Conservation (phyloP, 2,797 vertebrate genomes). For the Phoeniculus purpureus region DNA sequence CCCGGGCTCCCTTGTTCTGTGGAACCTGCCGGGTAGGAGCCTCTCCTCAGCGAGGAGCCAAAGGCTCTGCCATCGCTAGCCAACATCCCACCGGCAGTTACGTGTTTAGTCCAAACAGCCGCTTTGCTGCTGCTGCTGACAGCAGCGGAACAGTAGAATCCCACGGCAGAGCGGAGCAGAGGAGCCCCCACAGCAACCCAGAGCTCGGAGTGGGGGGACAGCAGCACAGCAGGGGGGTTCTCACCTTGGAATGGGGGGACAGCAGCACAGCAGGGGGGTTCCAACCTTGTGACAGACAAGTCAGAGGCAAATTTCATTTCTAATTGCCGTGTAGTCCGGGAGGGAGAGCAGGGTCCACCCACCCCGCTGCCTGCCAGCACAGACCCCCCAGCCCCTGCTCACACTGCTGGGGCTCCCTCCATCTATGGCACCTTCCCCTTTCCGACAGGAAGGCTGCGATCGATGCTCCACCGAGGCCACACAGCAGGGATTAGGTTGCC, state of each 20-base stretch:
- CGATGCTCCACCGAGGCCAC: neutral
- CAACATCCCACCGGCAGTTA: too few species aligned
- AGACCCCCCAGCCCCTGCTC: neutral
- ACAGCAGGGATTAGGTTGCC: neutral
- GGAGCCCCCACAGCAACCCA: too few species aligned
- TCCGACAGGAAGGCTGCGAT: neutral
- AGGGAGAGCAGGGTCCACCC: neutral
- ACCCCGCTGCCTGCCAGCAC: neutral
- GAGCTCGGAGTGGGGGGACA: too few species aligned
- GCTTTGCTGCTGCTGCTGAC: too few species aligned
- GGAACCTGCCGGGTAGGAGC: constrained; percentile 7
- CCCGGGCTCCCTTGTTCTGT: constrained; percentile 36
- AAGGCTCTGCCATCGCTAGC: neutral
- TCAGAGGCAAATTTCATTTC: neutral
- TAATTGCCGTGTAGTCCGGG: neutral
- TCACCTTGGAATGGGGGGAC: neutral
- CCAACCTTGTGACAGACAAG: fast-evolving
- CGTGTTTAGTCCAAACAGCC: too few species aligned
- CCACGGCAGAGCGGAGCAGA: too few species aligned
- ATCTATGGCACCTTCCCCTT: neutral
- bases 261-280: neutral
- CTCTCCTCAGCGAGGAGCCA: neutral
- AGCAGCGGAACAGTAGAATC: too few species aligned
- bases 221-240: too few species aligned
- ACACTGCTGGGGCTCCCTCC: neutral